These are phyloP conservation scores for Manduca sexta DNA, from an alignment of 1,140 invertebrate species.

Conservation along the genomic window DNA sequence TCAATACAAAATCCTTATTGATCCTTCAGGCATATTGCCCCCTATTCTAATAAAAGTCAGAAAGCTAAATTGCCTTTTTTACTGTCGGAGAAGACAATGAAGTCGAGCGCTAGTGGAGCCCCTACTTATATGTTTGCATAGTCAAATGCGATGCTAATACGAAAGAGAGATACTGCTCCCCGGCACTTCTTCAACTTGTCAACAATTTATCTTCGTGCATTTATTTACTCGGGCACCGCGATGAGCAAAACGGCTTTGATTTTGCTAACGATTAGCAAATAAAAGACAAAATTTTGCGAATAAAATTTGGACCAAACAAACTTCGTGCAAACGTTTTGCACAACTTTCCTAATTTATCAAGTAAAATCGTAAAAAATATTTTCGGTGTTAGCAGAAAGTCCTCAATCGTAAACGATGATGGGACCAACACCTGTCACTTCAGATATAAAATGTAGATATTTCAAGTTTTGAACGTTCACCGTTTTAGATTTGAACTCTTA, in stretches of 20 bases:
- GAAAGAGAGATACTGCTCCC: not conserved
- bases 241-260: too few species aligned
- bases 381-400: constrained; percentile 6
- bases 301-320: too few species aligned
- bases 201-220: too few species aligned
- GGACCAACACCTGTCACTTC: constrained; percentile 15
- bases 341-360: constrained; percentile 6
- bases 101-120: constrained; percentile 52
- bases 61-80: constrained; percentile 63
- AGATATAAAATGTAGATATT: constrained; percentile 12
- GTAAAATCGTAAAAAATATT: constrained; percentile 12
- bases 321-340: not conserved
- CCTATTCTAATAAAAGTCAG: constrained; percentile 25
- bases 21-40: too few species aligned
- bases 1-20: too few species aligned
- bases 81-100: constrained; percentile 56
- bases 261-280: too few species aligned
- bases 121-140: constrained; percentile 56
- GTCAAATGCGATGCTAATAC: constrained; percentile 64
- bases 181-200: not conserved
- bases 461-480: constrained; percentile 10
- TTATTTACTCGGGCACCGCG: too few species aligned
- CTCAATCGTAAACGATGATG: constrained; percentile 21
- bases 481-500: not conserved
- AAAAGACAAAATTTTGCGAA: too few species aligned